Percentiles rank a stretch among this genome's conserved stretches.
phyloP scores from a whole-genome alignment of 2,888 invertebrate species.

The Nineta flava region DNA sequence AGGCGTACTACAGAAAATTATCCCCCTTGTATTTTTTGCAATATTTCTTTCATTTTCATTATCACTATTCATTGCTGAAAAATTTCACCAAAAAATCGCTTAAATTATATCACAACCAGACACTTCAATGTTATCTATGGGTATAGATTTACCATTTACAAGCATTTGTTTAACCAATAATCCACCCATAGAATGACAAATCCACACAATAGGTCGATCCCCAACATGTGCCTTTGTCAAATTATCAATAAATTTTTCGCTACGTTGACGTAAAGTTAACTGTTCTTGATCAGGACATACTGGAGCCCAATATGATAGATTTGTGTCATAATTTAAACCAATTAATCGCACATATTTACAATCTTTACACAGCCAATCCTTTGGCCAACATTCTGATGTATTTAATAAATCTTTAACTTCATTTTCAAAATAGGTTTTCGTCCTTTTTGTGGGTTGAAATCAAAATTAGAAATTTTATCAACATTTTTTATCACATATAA shows the following conservation, averaged over 20 bases:
- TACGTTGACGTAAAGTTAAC: slow-evolving; percentile 46
- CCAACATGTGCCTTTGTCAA: slow-evolving; percentile 66
- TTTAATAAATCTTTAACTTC: slow-evolving; percentile 18
- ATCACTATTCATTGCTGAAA: slow-evolving; percentile 23
- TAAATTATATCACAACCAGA: no score
- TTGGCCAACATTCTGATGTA: slow-evolving; percentile 78
- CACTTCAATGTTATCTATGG: no score
- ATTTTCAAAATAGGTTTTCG: slow-evolving; percentile 7
- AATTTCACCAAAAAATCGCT: not conserved
- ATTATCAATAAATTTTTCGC: slow-evolving; percentile 46
- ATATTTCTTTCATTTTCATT: slow-evolving; percentile 37
- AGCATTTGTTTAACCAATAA: slow-evolving; percentile 77
- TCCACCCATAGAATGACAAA: slow-evolving; percentile 94
- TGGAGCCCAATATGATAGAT: slow-evolving; percentile 67
- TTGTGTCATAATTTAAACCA: slow-evolving; percentile 79
- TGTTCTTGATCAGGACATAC: slow-evolving; percentile 42
- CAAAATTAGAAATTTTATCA: not conserved
- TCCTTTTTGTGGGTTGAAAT: not conserved
- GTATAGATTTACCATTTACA: slow-evolving; percentile 44
- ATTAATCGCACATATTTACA: slow-evolving; percentile 58
- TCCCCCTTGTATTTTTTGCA: slow-evolving; percentile 57
- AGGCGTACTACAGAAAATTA: slow-evolving; percentile 82
- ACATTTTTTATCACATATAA: no score
- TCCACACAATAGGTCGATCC: slow-evolving; percentile 69
- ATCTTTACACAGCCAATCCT: slow-evolving; percentile 83